A percentile compares a stretch with the other conserved stretches of the same genome.
Conservation (phyloP, 2,797 vertebrate species). For the Rhynchonycteris naso region DNA sequence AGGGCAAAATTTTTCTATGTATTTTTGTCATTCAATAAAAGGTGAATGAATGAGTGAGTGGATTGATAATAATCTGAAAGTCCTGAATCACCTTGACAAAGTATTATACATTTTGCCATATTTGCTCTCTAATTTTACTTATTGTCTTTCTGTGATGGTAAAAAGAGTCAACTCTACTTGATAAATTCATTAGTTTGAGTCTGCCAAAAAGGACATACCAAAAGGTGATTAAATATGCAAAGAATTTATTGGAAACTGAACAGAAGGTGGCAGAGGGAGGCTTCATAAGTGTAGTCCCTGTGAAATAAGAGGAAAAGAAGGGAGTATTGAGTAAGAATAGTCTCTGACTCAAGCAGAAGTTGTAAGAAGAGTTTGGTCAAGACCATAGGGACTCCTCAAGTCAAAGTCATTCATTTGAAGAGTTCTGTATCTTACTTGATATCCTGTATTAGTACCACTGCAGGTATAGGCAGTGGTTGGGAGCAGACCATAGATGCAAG, state of each 20-base stretch:
- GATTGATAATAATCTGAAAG: neutral
- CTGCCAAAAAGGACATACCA: neutral
- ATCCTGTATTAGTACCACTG: neutral
- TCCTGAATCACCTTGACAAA: neutral
- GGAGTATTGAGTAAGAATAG: neutral
- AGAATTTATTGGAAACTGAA: neutral
- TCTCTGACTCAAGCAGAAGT: neutral
- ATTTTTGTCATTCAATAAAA: conserved; percentile 2
- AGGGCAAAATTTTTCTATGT: neutral
- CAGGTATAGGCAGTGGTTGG: neutral
- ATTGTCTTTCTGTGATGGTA: neutral
- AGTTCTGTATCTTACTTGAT: neutral
- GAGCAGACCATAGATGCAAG: neutral
- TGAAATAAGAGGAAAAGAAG: neutral
- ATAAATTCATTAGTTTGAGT: neutral
- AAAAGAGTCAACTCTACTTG: neutral
- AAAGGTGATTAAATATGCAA: neutral
- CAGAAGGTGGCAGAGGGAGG: neutral
- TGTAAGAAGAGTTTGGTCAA: neutral
- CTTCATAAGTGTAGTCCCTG: neutral
- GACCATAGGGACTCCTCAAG: neutral
- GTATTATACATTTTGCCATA: neutral
- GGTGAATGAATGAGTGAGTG: neutral
- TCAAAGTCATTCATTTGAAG: neutral
- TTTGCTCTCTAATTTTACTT: neutral